Evolutionary conservation across 2,797 vertebrate species (phyloP), one percentile per base, ranked within the genome.

Genomic region (Odontamblyopus rebecca): DNA sequence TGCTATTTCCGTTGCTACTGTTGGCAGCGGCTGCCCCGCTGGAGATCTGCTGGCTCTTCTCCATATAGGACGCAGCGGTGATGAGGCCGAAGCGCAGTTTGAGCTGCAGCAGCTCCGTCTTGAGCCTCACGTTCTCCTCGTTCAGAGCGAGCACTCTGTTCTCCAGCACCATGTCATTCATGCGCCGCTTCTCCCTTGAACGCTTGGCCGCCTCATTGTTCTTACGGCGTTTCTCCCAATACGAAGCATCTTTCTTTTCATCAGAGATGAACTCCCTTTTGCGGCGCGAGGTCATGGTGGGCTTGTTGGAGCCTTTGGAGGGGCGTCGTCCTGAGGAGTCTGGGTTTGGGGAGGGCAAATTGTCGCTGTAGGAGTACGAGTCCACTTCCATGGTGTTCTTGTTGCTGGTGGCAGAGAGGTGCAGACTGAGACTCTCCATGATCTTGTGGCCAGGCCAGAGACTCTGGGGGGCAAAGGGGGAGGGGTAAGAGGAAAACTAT

Each of bases 191-290:
- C 80, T 95, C 95, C 70, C 95, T 83, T 0, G 95, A 96, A 16
- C 95, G 92, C 75, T 95, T 96, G 56, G 95, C 95, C 0, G 95
- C 95, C 73, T 96, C 95, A 0, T 96, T 96, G 89, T 96, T 96
- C 91, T 95, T 96, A 77, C 94, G 90, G 0, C 94, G 88, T 63
- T 95, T 96, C 81, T 95, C 95, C 95, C 95, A 96, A 63, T 95
- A 96, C 53, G 91, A 95, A 60, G 93, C 95, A 27, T 96, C 95
- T 81, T 96, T 96, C 85, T 96, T 95, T 87, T 95, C 95, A n/a
- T 95, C 94, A 0, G 94, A 95, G 68, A 95, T 95, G 76, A 95
- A 96, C 89, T 95, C 95, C 0, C 95, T 85, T 83, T 95, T 95
- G 75, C 95, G 93, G 6, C 94, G 92, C 74, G 93, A 93, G 23